Conservation (phyloP, 2,797 vertebrate genomes). For the Tiaroga cobitis region DNA sequence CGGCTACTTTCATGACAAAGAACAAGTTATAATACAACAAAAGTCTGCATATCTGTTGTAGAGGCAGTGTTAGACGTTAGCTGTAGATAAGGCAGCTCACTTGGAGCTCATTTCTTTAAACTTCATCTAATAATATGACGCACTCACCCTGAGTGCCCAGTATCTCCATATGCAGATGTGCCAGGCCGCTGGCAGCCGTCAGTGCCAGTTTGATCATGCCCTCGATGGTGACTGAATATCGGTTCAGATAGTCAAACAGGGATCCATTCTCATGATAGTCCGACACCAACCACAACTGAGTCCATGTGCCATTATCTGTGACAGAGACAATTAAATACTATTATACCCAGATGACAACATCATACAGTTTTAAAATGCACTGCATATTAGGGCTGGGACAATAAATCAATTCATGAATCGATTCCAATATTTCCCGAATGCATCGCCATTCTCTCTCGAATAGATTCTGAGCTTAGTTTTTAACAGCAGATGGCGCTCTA, state of each 20-base stretch:
- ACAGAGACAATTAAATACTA: conserved; percentile 13
- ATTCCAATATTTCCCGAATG: too few relatives aligned
- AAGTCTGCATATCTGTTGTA: not conserved
- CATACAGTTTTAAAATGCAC: not conserved
- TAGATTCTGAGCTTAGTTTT: too few relatives aligned
- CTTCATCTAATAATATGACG: not conserved
- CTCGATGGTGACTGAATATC: conserved; percentile 89
- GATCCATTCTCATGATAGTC: conserved; percentile 96
- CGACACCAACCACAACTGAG: conserved; percentile 93
- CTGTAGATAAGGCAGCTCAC: not conserved
- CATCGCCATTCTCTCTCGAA: too few relatives aligned
- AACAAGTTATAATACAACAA: not conserved
- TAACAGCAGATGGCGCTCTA: too few relatives aligned
- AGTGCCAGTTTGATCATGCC: conserved; percentile 93
- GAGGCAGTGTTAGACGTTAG: not conserved
- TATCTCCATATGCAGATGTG: conserved; percentile 97
- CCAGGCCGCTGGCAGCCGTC: conserved; percentile 91
- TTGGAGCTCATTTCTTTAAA: not conserved
- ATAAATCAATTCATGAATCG: too few relatives aligned
- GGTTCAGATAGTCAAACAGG: conserved; percentile 93
- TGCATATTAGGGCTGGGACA: too few relatives aligned
- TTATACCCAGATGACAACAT: not conserved
- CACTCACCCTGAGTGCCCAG: conserved; percentile 91
- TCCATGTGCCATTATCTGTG: conserved; percentile 94
- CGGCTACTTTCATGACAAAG: not conserved